These are phyloP conservation scores for Heliconius himera DNA, from an alignment of 1,140 invertebrate genomes.

Conservation along the genomic window DNA sequence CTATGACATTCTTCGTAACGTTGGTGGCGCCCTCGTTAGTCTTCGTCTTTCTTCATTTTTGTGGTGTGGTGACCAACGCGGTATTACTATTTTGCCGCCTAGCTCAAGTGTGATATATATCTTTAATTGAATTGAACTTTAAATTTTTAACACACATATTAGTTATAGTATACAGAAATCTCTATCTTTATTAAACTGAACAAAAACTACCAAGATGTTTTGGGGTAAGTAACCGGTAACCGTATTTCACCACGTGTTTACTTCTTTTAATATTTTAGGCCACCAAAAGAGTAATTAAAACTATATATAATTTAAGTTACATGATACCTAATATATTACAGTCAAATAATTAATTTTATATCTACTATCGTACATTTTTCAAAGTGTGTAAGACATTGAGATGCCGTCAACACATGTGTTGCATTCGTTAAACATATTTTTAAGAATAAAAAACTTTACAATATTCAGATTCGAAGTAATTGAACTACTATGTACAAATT, in stretches of 20 bases:
- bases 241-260: constrained; percentile 66
- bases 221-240: constrained; percentile 72
- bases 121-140: neutral
- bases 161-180: neutral
- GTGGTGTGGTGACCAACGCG: constrained; percentile 26
- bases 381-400: constrained; percentile 4
- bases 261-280: neutral
- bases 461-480: neutral
- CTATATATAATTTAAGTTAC: neutral
- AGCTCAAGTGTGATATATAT: neutral
- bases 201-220: constrained; percentile 64
- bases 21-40: constrained; percentile 1
- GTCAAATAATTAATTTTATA: neutral
- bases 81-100: constrained; percentile 36
- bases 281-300: neutral
- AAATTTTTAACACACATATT: neutral
- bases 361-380: neutral
- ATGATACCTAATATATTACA: neutral
- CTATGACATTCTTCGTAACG: neutral
- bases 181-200: neutral
- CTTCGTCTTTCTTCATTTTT: neutral
- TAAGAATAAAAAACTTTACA: neutral
- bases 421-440: constrained; percentile 7
- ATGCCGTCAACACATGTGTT: constrained; percentile 27
- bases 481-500: neutral